Conservation (phyloP, 35 echinoderm and acorn worm species). For the Hemicentrotus pulcherrimus region DNA sequence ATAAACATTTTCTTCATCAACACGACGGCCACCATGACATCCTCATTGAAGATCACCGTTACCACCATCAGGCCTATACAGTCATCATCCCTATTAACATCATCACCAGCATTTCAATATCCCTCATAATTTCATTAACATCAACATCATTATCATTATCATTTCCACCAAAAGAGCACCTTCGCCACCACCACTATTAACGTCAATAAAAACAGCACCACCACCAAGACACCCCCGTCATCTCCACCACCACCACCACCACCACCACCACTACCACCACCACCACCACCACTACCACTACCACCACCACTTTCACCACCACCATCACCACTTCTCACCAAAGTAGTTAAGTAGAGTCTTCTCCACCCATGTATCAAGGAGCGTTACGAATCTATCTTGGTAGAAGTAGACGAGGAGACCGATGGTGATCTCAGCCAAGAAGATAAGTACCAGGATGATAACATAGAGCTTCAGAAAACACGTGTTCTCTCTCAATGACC, state of each 20-base stretch:
- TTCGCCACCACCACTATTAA: neutral
- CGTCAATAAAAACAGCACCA: neutral
- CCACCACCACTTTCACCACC: neutral
- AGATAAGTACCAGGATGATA: slow-evolving; percentile 78
- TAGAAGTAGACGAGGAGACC: slow-evolving; percentile 85
- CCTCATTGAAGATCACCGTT: no score
- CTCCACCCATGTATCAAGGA: slow-evolving; percentile 77
- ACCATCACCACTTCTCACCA: slow-evolving; percentile 60
- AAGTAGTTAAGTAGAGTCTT: slow-evolving; percentile 76
- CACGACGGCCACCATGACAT: neutral
- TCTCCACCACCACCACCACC: neutral
- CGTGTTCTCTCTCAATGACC: slow-evolving; percentile 88
- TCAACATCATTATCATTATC: neutral
- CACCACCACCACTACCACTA: neutral
- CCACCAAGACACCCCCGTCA: neutral
- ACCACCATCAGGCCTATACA: no score
- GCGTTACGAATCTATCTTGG: slow-evolving; percentile 62
- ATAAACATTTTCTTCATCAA: slow-evolving; percentile 28
- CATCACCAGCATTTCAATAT: neutral
- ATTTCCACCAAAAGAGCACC: neutral
- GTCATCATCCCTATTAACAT: no score
- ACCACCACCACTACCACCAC: neutral
- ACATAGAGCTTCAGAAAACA: slow-evolving; percentile 76
- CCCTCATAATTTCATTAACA: neutral
- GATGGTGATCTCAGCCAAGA: slow-evolving; percentile 80